These are phyloP conservation scores for Eira barbara DNA, from an alignment of 2,113 vertebrate species.

Conservation along the genomic window DNA sequence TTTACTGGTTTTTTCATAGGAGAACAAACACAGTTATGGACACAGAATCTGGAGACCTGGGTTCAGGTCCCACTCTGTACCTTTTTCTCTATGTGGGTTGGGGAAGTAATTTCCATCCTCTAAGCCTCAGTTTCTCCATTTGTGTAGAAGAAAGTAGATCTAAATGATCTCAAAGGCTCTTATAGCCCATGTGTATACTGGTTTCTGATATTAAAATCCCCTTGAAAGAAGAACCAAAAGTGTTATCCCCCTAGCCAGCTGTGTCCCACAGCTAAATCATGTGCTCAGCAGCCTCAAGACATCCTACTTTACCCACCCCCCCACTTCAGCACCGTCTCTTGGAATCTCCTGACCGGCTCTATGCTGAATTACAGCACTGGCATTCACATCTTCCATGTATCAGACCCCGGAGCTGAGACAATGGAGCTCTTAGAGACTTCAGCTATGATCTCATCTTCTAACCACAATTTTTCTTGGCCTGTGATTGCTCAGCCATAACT, in stretches of 20 bases:
- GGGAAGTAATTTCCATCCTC: neutral
- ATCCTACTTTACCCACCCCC: neutral
- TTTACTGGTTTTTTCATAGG: neutral
- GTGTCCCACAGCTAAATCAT: neutral
- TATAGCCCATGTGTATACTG: neutral
- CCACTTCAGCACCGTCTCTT: neutral
- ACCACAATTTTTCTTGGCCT: slow-evolving; percentile 37
- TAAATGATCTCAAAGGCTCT: neutral
- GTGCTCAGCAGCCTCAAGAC: neutral
- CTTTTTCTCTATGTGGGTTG: neutral
- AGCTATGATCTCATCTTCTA: slow-evolving; percentile 32
- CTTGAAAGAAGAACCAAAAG: neutral
- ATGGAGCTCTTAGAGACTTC: neutral
- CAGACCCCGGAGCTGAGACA: neutral
- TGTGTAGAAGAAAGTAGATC: neutral
- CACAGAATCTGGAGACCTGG: neutral
- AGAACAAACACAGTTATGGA: neutral
- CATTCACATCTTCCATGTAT: neutral
- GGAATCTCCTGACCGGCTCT: neutral
- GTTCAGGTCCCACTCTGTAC: neutral
- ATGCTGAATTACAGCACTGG: neutral
- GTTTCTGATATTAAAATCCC: neutral
- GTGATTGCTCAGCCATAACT: neutral
- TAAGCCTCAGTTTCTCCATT: neutral
- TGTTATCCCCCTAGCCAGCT: neutral